These are phyloP conservation scores for Dipodomys merriami DNA, from an alignment of 2,113 vertebrate species.

Conservation along the genomic window DNA sequence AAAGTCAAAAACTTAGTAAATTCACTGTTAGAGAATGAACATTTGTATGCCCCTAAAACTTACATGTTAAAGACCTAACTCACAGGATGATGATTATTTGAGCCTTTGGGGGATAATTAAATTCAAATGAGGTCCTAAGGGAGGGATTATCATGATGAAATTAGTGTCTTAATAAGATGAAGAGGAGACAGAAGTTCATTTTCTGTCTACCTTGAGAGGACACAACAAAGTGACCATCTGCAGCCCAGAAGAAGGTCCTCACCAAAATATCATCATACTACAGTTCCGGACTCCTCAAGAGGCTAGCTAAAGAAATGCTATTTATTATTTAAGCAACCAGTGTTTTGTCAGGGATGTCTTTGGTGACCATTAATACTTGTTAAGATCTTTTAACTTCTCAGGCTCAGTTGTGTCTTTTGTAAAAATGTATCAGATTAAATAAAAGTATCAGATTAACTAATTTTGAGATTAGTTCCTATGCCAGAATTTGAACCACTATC, in stretches of 20 bases:
- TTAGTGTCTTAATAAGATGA: neutral
- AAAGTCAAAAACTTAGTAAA: slow-evolving; percentile 14
- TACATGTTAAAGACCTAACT: neutral
- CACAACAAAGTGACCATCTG: neutral
- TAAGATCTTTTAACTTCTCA: slow-evolving; percentile 7
- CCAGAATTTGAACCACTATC: slow-evolving; percentile 9
- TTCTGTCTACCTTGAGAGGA: neutral
- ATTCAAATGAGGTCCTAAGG: neutral
- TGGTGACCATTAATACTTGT: neutral
- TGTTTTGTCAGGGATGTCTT: neutral
- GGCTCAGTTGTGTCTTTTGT: neutral
- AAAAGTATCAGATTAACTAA: neutral
- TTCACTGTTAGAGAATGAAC: neutral
- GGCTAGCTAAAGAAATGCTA: neutral
- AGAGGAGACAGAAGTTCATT: neutral
- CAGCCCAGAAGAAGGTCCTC: neutral
- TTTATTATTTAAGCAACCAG: neutral
- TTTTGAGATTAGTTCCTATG: neutral
- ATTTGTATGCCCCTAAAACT: neutral
- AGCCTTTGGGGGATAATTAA: neutral
- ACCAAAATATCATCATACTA: too few species aligned
- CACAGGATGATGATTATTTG: neutral
- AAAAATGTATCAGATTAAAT: slow-evolving; percentile 1
- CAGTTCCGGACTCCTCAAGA: neutral
- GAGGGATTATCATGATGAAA: neutral